Conservation (phyloP, 2,888 invertebrate species). For the Aphodius sticticus region DNA sequence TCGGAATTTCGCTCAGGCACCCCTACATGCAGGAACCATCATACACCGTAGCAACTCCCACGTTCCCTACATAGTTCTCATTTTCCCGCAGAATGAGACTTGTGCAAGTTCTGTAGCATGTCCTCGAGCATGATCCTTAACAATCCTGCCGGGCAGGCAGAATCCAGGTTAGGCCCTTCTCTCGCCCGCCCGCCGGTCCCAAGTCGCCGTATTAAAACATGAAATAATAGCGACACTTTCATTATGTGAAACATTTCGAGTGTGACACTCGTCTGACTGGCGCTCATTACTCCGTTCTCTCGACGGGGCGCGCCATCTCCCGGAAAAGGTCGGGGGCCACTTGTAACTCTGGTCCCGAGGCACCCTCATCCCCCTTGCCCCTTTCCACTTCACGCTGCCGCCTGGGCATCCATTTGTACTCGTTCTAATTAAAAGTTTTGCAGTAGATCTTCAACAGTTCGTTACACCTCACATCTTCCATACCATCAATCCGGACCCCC, state of each 20-base stretch:
- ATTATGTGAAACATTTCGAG: slow-evolving; percentile 23
- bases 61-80: slow-evolving; percentile 17
- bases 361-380: slow-evolving; percentile 9
- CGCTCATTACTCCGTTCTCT: slow-evolving; percentile 18
- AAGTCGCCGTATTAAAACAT: slow-evolving; percentile 14
- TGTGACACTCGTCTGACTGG: slow-evolving; percentile 23
- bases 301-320: slow-evolving; percentile 11
- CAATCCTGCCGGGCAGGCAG: slow-evolving; percentile 15
- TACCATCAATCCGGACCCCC: background rate
- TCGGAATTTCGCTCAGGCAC: slow-evolving; percentile 17
- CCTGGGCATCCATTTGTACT: slow-evolving; percentile 23
- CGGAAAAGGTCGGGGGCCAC: slow-evolving; percentile 25
- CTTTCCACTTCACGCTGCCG: background rate
- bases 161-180: background rate
- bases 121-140: slow-evolving; percentile 20
- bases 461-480: slow-evolving; percentile 13
- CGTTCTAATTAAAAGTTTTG: slow-evolving; percentile 24
- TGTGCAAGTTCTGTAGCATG: slow-evolving; percentile 13
- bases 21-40: background rate
- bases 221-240: slow-evolving; percentile 27
- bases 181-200: background rate
- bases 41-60: slow-evolving; percentile 10
- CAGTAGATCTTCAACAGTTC: slow-evolving; percentile 22
- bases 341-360: slow-evolving; percentile 20
- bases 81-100: slow-evolving; percentile 19